phyloP scores from a whole-genome alignment of 2,797 vertebrate species.

The Amblyraja radiata region DNA sequence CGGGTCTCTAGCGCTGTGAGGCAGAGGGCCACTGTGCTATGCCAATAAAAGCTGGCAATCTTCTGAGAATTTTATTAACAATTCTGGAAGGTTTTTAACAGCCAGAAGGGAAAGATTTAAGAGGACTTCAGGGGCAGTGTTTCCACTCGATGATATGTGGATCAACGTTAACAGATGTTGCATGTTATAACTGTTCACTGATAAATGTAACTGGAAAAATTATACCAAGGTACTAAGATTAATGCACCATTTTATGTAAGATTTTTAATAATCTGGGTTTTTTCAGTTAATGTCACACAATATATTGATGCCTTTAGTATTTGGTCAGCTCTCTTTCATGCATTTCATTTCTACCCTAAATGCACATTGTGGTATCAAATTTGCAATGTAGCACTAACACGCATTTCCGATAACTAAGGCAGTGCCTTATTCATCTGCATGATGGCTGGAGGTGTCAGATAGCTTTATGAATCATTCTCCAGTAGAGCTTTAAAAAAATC shows the following conservation, averaged over 20 bases:
- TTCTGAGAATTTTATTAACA: not conserved
- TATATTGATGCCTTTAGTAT: not conserved
- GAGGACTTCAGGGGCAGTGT: too few relatives aligned
- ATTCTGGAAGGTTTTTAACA: not conserved
- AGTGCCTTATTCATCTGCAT: not conserved
- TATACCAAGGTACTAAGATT: not conserved
- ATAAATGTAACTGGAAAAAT: not conserved
- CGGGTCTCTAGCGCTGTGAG: too few relatives aligned
- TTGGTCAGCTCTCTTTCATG: not conserved
- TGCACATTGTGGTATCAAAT: not conserved
- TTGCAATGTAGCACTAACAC: not conserved
- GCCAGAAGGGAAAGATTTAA: not conserved
- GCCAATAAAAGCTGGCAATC: not conserved
- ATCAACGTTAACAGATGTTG: not conserved
- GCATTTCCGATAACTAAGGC: not conserved
- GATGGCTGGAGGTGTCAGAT: not conserved
- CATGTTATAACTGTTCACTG: not conserved
- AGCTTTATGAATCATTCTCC: constrained; percentile 10
- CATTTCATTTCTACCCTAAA: not conserved
- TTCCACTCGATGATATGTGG: too few relatives aligned
- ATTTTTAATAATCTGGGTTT: not conserved
- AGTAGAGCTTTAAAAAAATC: not conserved
- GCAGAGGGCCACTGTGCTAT: too few relatives aligned
- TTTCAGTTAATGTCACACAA: not conserved
- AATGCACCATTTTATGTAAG: not conserved